These are phyloP conservation scores for Drosophila tanythrix DNA, from an alignment of 2,888 invertebrate genomes.

Conservation along the genomic window DNA sequence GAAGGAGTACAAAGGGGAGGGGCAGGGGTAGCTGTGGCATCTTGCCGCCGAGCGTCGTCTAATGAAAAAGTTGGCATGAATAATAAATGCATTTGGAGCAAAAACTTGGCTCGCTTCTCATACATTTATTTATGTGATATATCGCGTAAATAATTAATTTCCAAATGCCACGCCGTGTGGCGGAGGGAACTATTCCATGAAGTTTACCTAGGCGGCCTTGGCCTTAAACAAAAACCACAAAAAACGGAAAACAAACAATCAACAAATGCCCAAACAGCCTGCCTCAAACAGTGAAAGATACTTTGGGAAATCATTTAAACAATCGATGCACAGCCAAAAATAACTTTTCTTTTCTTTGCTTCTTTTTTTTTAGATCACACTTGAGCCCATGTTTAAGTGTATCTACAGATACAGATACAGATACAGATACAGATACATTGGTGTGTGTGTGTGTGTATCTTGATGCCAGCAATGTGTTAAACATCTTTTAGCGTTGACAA, in stretches of 20 bases:
- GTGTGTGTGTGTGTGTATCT: neutral
- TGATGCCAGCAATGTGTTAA: slow-evolving; percentile 76
- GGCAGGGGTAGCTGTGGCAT: slow-evolving; percentile 8
- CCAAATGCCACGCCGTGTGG: slow-evolving; percentile 24
- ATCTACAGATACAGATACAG: neutral
- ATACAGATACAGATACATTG: neutral
- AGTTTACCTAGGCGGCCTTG: slow-evolving; percentile 36
- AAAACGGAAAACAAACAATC: slow-evolving; percentile 7
- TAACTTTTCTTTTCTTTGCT: slow-evolving; percentile 19
- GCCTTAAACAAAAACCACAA: slow-evolving; percentile 41
- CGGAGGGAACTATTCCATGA: slow-evolving; percentile 5
- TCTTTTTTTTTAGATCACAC: slow-evolving; percentile 18
- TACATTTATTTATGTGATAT: slow-evolving; percentile 31
- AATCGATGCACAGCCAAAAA: slow-evolving; percentile 48
- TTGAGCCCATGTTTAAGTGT: slow-evolving; percentile 17
- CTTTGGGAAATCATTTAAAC: slow-evolving; percentile 42
- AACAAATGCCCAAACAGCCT: slow-evolving; percentile 9
- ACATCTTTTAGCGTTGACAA: slow-evolving; percentile 80
- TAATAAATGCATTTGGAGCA: slow-evolving; percentile 75
- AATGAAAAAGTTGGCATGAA: slow-evolving; percentile 81
- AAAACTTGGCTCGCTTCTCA: slow-evolving; percentile 49
- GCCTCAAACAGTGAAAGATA: slow-evolving; percentile 2
- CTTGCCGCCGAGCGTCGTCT: slow-evolving; percentile 49
- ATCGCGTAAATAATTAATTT: slow-evolving; percentile 54
- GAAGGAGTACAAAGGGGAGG: slow-evolving; percentile 43